Base-by-base conservation (phyloP, 2,888 invertebrate species). In the Dicranocentrus wangi region DNA sequence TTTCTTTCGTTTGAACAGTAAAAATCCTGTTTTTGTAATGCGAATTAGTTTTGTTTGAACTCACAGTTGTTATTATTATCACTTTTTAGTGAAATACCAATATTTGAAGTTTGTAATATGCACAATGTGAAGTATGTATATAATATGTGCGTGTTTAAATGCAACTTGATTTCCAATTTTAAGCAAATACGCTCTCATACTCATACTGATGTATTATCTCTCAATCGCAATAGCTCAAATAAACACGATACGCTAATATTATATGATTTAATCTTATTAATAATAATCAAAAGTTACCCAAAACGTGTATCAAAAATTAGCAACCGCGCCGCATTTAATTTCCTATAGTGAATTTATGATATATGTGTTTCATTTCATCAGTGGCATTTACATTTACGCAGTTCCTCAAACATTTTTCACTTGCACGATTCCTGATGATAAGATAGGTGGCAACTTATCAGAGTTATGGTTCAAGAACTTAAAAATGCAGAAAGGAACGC, bases 401-500 rank as follows among this genome's bases (percentile, higher is more conserved):
- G 47, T 47, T 47, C 47, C 47, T 47, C n/a, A 47, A 47, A 47
- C 10, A 10, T 47, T 47, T 39, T 39, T 39, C 13, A 39, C 39
- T 8, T 5, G 7, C 13, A 39, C 13, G 15, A 47, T 47, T 47
- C 5, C 13, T 13, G 13, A 39, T 39, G 39, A 39, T n/a, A 47
- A n/a, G 47, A n/a, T 47, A 47, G 3, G 47, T 32, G 32, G 32
- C 32, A 10, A 32, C 3, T 32, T 32, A 32, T 32, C 32, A 32
- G 32, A 32, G 32, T 32, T n/a, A 47, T 47, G 47, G 47, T 47
- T 47, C 47, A 47, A 47, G 47, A n/a, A 47, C 47, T 47, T 47
- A n/a, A 47, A 47, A 47, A 47, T 47, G 47, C 47, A 47, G 10
- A 47, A 47, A 15, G 2, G 5, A n/a, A 10, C 13, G 10, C 10